phyloP scores from a whole-genome alignment of 2,113 vertebrate genomes.

The Antechinus stuartii region DNA sequence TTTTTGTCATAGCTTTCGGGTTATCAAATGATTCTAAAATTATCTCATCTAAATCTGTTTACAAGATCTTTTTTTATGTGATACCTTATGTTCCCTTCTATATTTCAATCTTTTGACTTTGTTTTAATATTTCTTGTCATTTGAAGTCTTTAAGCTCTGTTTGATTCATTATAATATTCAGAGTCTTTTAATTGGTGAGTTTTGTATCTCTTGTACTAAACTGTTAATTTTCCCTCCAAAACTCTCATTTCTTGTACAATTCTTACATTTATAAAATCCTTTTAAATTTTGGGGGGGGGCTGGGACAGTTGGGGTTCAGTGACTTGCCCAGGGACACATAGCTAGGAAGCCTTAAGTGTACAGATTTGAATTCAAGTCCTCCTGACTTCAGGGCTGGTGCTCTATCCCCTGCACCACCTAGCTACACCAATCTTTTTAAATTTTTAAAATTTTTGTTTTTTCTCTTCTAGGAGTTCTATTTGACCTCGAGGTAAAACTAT shows the following conservation, averaged over 20 bases:
- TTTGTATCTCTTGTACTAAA: neutral
- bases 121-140: neutral
- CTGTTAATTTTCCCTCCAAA: neutral
- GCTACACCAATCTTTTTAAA: neutral
- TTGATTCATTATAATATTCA: neutral
- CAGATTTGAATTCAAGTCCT: too few relatives aligned
- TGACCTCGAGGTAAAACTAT: neutral
- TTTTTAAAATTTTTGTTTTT: neutral
- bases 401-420: too few relatives aligned
- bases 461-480: neutral
- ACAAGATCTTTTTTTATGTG: neutral
- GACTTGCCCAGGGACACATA: too few relatives aligned
- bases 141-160: neutral
- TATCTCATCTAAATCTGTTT: neutral
- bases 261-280: neutral
- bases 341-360: too few relatives aligned
- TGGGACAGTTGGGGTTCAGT: too few relatives aligned
- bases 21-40: neutral
- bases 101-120: neutral
- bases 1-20: neutral
- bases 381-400: too few relatives aligned
- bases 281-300: too few relatives aligned
- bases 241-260: neutral
- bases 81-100: neutral
- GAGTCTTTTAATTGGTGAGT: neutral